Evolutionary conservation across 2,113 vertebrate genomes (phyloP), one percentile per base, ranked within the genome.

Genomic region (Electrona antarctica): DNA sequence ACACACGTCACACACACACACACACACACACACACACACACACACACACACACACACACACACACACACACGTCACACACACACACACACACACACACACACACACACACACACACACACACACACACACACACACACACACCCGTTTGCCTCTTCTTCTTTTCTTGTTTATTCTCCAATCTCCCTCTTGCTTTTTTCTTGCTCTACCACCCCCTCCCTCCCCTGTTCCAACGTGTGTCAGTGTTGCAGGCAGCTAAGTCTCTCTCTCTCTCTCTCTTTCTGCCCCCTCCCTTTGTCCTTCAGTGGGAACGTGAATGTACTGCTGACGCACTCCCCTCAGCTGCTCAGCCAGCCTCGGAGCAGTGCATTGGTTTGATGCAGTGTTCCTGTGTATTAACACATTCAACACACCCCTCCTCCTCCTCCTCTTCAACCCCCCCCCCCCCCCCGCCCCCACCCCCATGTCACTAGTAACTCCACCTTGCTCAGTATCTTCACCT

Each of bases 271-370:
- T 21, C 21, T 21, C 21, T 21, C 21, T 21, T 21, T 21, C 21
- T 93, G 93, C 93, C 94, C 93, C 95, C 95, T 95, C 94, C 94
- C 94, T 96, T 97, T 95, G 95, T 97, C 95, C 95, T 96, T 96
- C 94, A 95, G 92, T 94, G 88, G 88, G 92, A 96, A 95, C 94
- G 95, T 94, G 95, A 93, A 94, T 94, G 94, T 93, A 94, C 94
- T 95, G 95, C 95, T 97, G 96, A 96, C 95, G 95, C 95, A 96
- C 95, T 92, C 92, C 93, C 85, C 87, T 89, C 88, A 88, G 89
- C 87, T 87, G 87, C 88, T 89, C 86, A 81, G 80, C 82, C 89
- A 88, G 84, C 91, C 94, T 95, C 93, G 90, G 92, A 94, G 94
- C 94, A 93, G 94, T 93, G 94, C 93, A 93, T 93, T 93, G 93